phyloP scores from a whole-genome alignment of 2,797 vertebrate species.

The Tiaroga cobitis region DNA sequence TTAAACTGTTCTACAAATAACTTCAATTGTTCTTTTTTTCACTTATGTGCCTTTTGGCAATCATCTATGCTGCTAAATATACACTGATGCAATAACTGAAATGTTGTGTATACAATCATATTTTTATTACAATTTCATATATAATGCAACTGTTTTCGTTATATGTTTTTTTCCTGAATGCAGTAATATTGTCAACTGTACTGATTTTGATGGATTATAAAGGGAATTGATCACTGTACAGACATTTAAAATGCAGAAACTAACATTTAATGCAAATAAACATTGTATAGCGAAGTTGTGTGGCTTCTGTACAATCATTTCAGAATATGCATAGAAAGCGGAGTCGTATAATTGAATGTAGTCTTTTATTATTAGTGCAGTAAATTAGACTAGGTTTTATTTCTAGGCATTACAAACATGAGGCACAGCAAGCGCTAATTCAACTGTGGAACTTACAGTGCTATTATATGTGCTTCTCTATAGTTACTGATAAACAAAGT shows the following conservation, averaged over 20 bases:
- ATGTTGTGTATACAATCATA: conserved; percentile 26
- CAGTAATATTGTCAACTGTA: conserved; percentile 16
- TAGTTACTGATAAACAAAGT: conserved; percentile 26
- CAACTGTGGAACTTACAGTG: conserved; percentile 42
- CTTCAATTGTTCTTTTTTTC: neutral
- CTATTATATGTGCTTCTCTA: conserved; percentile 56
- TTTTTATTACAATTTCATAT: conserved; percentile 26
- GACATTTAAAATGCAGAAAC: conserved; percentile 59
- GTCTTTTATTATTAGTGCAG: conserved; percentile 67
- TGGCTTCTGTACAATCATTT: neutral
- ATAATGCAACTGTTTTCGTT: conserved; percentile 9
- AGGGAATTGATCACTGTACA: conserved; percentile 72
- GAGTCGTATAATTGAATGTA: neutral
- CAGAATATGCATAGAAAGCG: neutral
- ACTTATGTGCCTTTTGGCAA: conserved; percentile 47
- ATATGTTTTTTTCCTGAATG: conserved; percentile 12
- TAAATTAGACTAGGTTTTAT: conserved; percentile 50
- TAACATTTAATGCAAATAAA: conserved; percentile 65
- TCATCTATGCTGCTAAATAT: conserved; percentile 49
- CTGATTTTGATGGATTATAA: conserved; percentile 69
- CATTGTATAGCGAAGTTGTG: conserved; percentile 49
- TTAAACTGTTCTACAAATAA: neutral
- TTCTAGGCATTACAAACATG: conserved; percentile 63
- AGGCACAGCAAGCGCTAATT: conserved; percentile 54
- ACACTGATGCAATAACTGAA: conserved; percentile 33